Evolutionary conservation across 2,888 invertebrate genomes (phyloP).

Genomic region (Ceraclea dissimilis): DNA sequence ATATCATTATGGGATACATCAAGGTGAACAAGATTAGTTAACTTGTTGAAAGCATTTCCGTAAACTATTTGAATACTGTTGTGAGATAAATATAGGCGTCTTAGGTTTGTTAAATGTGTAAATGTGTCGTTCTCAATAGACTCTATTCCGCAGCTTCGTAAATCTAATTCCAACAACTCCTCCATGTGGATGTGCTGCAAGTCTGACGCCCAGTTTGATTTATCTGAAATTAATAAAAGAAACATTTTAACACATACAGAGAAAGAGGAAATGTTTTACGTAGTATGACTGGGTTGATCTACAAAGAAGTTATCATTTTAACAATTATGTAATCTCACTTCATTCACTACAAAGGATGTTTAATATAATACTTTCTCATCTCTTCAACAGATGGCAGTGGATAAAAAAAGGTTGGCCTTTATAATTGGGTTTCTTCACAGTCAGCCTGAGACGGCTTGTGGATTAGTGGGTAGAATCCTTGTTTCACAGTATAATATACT

Average conservation of each 20-base stretch:
- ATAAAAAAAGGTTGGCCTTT: too few relatives aligned
- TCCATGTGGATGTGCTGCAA: conserved; percentile 29
- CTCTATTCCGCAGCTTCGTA: conserved; percentile 49
- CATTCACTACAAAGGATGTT: too few relatives aligned
- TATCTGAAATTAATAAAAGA: conserved; percentile 12
- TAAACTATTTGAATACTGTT: conserved; percentile 44
- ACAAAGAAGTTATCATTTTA: too few relatives aligned
- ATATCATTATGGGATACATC: conserved; percentile 47
- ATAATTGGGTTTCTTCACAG: too few relatives aligned
- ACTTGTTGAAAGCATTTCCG: conserved; percentile 36
- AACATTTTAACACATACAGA: neutral
- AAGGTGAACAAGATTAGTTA: conserved; percentile 40
- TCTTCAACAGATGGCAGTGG: too few relatives aligned
- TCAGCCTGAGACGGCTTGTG: too few relatives aligned
- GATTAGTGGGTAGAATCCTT: too few relatives aligned
- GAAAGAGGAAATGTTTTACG: too few relatives aligned
- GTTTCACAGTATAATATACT: too few relatives aligned
- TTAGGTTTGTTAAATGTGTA: conserved; percentile 38
- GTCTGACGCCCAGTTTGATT: conserved; percentile 20
- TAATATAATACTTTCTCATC: too few relatives aligned
- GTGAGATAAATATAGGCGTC: conserved; percentile 46
- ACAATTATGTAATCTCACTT: too few relatives aligned
- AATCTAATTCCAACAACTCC: conserved; percentile 46
- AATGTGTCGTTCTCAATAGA: conserved; percentile 40
- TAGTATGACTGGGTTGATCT: too few relatives aligned